Base-by-base conservation (phyloP, 2,888 invertebrate genomes). In the Frankliniella intonsa region DNA sequence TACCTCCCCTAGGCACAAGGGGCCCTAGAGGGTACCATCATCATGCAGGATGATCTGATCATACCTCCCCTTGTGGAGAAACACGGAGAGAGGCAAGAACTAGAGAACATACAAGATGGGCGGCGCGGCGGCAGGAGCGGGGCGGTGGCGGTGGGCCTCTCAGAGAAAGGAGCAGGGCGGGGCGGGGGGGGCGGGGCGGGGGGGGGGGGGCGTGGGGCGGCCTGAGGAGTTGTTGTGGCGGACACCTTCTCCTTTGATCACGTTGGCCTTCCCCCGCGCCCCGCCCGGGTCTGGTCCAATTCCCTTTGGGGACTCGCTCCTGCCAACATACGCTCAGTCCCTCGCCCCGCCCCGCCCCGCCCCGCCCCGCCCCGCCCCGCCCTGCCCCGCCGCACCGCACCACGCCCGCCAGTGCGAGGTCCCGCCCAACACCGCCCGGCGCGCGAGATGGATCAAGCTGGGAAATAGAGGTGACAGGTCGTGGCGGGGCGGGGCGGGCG, bases 391-490 rank as follows among this genome's bases (percentile, higher is more conserved):
- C 22, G 65, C 65, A 11, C 55, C 55, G 17, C 69, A 22, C 69
- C 69, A 19, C 69, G 69, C 65, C 65, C 65, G n/a, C 55, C 19
- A 55, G 14, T 19, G 14, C 55, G 12, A 51, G 10, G n/a, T 19
- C 17, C 65, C 65, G n/a, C n/a, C 19, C 69, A 22, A 5, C n/a
- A 5, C 69, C 69, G 22, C 22, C 69, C n/a, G 22, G 69, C 25
- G 8, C 7, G 22, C 69, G 69, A 76, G 69, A 76, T 76, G 69
- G 69, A 76, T 76, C 69, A 76, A 76, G 25, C 69, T 25, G 69
- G 69, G 69, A 76, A 76, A 76, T 76, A 76, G 69, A 76, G 69
- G 69, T 76, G 69, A 76, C 69, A 76, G 69, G 69, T 76, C 69
- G 12, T 25, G 69, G 62, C 62, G 62, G 7, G 62, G 62, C 17